Evolutionary conservation across 2,888 invertebrate species (phyloP), one percentile per base, ranked within the genome.

Genomic region (Strigamia crassipes): DNA sequence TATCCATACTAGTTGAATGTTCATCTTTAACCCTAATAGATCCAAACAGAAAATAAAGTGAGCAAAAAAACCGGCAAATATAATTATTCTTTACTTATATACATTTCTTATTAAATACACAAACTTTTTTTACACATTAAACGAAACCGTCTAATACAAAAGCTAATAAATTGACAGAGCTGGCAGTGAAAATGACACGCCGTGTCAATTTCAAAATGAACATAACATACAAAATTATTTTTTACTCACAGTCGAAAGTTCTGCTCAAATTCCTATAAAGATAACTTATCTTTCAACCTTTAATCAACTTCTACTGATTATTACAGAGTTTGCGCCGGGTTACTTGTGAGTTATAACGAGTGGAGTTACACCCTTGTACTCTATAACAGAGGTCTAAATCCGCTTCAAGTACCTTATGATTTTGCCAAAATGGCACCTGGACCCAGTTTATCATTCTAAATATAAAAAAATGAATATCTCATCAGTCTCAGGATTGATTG

Each of bases 11-110:
- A 0, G n/a, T 18, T 18, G 56, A 56, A 18, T 46, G 15, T n/a
- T 46, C 46, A 46, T 46, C n/a, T 46, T 46, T 38, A 12, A 4
- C 15, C 46, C 46, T 46, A n/a, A 18, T n/a, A 21, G n/a, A 56
- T n/a, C n/a, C 56, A n/a, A 18, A 56, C 18, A 18, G 9, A 18
- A 56, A 18, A 56, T 3, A 56, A 18, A 56, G 21, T 18, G 9
- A 18, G 56, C 18, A 18, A 46, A 46, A 46, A 5, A 46, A 46
- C n/a, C 15, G 15, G 13, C 21, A 56, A 56, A 56, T 56, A 56
- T 56, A 56, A 56, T 56, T 56, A 21, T 56, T 56, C 21, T 56
- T 56, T 56, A 56, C 56, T 56, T 18, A 56, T 56, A 56, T 46
- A 46, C 9, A 56, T 46, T 46, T 46, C 56, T 18, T 56, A 56